These are phyloP conservation scores for Chymomyza amoena DNA, from an alignment of 2,888 invertebrate species.

Conservation along the genomic window DNA sequence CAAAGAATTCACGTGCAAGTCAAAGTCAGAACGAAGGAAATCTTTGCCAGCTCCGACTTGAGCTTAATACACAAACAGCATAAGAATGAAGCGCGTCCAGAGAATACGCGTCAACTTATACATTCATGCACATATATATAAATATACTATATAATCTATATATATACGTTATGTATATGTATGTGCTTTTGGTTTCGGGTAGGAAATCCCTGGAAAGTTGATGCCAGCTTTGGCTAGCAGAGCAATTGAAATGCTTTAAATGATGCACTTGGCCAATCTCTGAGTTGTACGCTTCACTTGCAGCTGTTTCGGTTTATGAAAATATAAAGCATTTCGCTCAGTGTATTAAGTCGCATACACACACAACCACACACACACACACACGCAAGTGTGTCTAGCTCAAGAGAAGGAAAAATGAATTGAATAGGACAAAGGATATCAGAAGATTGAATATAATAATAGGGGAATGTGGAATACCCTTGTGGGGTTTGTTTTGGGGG, in stretches of 20 bases:
- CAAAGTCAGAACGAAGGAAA: conserved; percentile 11
- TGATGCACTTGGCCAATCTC: conserved; percentile 19
- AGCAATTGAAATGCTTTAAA: conserved; percentile 14
- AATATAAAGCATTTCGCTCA: not conserved
- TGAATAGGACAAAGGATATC: not conserved
- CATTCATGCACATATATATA: not conserved
- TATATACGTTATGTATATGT: not conserved
- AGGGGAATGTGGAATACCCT: no score
- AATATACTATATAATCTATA: no score
- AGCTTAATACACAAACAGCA: conserved; percentile 48
- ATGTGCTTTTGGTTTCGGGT: conserved; percentile 37
- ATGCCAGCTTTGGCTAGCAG: conserved; percentile 33
- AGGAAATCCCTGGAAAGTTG: conserved; percentile 56
- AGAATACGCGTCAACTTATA: conserved; percentile 40
- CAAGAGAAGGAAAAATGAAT: not conserved
- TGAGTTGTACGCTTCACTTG: conserved; percentile 10
- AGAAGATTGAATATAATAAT: not conserved
- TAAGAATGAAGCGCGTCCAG: conserved; percentile 50
- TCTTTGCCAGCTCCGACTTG: conserved; percentile 39
- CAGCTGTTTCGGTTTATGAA: not conserved
- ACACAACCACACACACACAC: not conserved
- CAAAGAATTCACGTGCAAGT: conserved; percentile 39
- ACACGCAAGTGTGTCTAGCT: no score
- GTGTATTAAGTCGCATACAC: not conserved
- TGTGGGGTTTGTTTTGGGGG: no score